Conservation (phyloP, 1,140 invertebrate genomes). For the Nixonia krombeini region DNA sequence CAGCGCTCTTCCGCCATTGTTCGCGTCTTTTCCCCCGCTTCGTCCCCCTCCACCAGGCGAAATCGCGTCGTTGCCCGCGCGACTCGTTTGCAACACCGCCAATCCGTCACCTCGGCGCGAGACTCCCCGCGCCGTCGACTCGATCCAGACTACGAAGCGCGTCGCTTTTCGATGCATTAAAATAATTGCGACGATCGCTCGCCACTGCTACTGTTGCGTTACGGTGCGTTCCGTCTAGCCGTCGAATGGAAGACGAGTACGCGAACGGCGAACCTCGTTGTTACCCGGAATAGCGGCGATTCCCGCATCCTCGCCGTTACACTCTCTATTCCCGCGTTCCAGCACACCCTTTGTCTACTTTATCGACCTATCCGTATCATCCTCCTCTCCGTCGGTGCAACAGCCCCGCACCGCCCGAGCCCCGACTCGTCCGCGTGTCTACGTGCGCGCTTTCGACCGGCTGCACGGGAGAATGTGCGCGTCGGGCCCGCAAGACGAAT, state of each 20-base stretch:
- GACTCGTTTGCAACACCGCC: constrained; percentile 6
- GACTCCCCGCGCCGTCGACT: too few species aligned
- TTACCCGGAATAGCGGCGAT: constrained; percentile 46
- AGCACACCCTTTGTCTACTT: constrained; percentile 47
- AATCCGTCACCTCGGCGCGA: constrained; percentile 6
- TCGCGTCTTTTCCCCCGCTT: constrained; percentile 9
- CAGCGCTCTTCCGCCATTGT: constrained; percentile 1
- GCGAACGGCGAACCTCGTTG: constrained; percentile 40
- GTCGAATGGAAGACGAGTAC: too few species aligned
- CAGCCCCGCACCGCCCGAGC: too few species aligned
- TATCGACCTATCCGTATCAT: constrained; percentile 30
- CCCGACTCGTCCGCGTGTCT: too few species aligned
- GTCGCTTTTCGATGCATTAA: too few species aligned
- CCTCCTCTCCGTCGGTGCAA: too few species aligned
- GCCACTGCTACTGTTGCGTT: too few species aligned
- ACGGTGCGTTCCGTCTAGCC: too few species aligned
- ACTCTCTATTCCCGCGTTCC: constrained; percentile 37
- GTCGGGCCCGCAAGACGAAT: background rate
- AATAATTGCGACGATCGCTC: too few species aligned
- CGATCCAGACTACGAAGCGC: too few species aligned
- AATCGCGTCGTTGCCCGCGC: constrained; percentile 3
- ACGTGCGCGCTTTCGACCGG: too few species aligned
- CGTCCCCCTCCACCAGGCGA: background rate
- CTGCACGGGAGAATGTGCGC: too few species aligned
- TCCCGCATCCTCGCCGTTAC: constrained; percentile 44